phyloP scores from a whole-genome alignment of 2,888 invertebrate species.

The Callimorpha dominula region DNA sequence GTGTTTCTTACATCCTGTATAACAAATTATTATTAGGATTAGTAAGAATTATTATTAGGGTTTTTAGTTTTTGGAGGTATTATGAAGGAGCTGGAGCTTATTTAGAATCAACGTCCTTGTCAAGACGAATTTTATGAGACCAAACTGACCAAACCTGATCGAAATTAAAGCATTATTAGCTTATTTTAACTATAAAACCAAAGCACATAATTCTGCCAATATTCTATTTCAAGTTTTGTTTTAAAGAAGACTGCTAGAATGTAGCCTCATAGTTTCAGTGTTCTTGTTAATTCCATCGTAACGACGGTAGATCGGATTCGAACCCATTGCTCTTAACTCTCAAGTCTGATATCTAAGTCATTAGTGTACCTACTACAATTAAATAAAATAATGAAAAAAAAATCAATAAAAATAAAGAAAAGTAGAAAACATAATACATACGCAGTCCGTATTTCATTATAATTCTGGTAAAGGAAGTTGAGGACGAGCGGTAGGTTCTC shows the following conservation, averaged over 20 bases:
- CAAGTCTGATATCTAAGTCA: background rate
- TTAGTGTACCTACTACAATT: too few relatives aligned
- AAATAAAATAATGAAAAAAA: background rate
- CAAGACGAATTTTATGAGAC: too few relatives aligned
- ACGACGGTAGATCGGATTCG: background rate
- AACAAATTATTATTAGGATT: too few relatives aligned
- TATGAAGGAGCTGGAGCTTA: too few relatives aligned
- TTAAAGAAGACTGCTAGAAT: background rate
- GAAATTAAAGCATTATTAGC: background rate
- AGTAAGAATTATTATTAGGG: too few relatives aligned
- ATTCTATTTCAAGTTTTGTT: background rate
- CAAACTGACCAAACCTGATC: too few relatives aligned
- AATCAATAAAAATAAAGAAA: background rate
- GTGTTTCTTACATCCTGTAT: too few relatives aligned
- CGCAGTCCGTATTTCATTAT: conserved; percentile 60
- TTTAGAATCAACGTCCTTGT: too few relatives aligned
- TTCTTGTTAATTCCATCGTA: background rate
- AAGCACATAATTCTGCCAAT: too few relatives aligned
- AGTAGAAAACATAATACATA: conserved; percentile 49
- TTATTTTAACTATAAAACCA: background rate
- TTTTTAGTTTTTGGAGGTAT: too few relatives aligned
- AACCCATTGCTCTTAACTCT: background rate
- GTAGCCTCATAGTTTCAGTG: background rate
- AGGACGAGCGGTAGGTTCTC: conserved; percentile 85
- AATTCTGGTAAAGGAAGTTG: conserved; percentile 77